Base-by-base conservation (phyloP, 2,797 vertebrate species). In the Melanitta fusca region DNA sequence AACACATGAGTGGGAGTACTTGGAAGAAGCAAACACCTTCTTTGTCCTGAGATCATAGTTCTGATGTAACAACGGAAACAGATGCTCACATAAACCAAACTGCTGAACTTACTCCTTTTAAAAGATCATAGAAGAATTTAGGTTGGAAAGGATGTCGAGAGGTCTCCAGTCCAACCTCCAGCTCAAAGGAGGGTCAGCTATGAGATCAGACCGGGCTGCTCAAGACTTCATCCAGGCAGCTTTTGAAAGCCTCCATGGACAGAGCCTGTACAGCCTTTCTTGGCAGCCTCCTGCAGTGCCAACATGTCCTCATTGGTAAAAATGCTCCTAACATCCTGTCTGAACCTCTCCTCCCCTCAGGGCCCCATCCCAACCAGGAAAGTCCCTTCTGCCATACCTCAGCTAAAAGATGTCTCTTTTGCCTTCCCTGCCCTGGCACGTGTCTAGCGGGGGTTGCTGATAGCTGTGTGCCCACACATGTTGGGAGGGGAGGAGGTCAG, bases 1-100 rank as follows among this genome's bases (percentile, higher is more conserved):
- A 57, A 38, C 0, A 0, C 8, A 13, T 20, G 54, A 65, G 21
- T 5, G 3, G 51, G 62, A 82, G 22, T 49, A 19, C 22, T 71
- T 41, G 30, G 61, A 82, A 80, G 89, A 77, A 47, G 39, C 22
- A 91, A 68, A 53, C 39, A 53, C 0, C 34, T 75, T 13, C 38
- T 81, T 75, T 69, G 30, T 73, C 71, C 77, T 61, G 60, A 75
- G 36, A 49, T 66, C 24, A 21, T 47, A 61, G 43, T 51, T 71
- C 43, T 69, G 20, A 45, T 30, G 19, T 27, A 61, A n/a, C 36
- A 79, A 66, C 3, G 14, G 75, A 85, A 77, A 24, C 49, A 72
- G 32, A 10, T 9, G 41, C 54, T 88, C 11, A 11, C n/a, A 19
- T 64, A 72, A 91, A 78, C 20, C 4, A n/a, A 47, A 93, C n/a